These are phyloP conservation scores for Verasper variegatus DNA, from an alignment of 2,113 vertebrate genomes.

Conservation along the genomic window DNA sequence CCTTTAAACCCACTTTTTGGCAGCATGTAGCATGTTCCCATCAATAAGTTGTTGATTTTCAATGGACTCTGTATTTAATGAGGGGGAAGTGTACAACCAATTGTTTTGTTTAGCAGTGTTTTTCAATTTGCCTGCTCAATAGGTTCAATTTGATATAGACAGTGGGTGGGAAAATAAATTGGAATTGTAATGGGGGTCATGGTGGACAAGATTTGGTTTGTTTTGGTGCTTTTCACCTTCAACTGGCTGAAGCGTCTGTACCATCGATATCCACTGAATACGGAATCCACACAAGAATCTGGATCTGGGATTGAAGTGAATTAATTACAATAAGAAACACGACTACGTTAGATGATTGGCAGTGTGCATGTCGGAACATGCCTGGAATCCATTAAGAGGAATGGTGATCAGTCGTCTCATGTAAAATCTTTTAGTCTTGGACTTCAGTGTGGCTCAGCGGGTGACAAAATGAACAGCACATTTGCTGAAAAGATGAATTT, in stretches of 20 bases:
- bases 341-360: conserved; percentile 2
- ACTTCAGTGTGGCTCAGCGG: background rate
- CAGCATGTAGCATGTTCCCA: conserved; percentile 40
- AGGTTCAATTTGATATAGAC: conserved; percentile 66
- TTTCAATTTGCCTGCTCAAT: conserved; percentile 68
- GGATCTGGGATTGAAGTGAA: conserved; percentile 7
- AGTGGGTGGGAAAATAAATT: conserved; percentile 71
- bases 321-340: conserved; percentile 4
- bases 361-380: background rate
- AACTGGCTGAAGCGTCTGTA: conserved; percentile 28
- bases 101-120: conserved; percentile 69
- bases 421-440: background rate
- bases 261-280: conserved; percentile 9
- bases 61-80: conserved; percentile 66
- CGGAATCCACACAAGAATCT: conserved; percentile 18
- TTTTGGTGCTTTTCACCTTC: conserved; percentile 42
- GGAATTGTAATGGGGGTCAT: conserved; percentile 61
- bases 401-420: conserved; percentile 1
- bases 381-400: conserved; percentile 8
- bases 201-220: conserved; percentile 60
- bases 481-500: conserved; percentile 14
- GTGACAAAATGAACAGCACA: background rate
- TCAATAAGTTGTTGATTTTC: conserved; percentile 73
- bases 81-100: conserved; percentile 55
- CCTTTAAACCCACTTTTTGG: conserved; percentile 63